Percentiles rank a stretch among this genome's conserved stretches.
These are phyloP conservation scores for Calephelis nemesis DNA, from an alignment of 1,140 invertebrate genomes.

Conservation along the genomic window DNA sequence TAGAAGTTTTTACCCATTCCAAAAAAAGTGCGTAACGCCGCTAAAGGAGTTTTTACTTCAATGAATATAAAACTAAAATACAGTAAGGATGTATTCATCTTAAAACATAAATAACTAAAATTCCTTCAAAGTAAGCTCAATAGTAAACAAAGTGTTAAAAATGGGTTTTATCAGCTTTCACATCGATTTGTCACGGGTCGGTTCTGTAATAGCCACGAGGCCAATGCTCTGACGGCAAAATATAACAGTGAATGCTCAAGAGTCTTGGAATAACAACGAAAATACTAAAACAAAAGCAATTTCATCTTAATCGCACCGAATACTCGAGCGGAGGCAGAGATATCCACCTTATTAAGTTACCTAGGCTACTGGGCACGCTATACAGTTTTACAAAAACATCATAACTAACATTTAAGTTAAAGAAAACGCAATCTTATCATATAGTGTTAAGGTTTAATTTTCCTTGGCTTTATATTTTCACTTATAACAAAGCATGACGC, in stretches of 20 bases:
- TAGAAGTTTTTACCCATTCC: too few relatives aligned
- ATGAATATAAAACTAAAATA: too few relatives aligned
- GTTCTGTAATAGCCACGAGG: conserved; percentile 19
- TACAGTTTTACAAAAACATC: conserved; percentile 33
- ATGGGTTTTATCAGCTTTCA: background rate
- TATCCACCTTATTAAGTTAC: conserved; percentile 76
- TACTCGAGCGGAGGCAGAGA: conserved; percentile 70
- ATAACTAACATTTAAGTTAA: conserved; percentile 27
- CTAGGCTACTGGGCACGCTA: conserved; percentile 75
- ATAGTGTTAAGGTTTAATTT: conserved; percentile 39
- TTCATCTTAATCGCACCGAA: conserved; percentile 75
- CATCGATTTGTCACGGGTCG: background rate
- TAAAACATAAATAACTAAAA: too few relatives aligned
- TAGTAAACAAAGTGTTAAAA: conserved; percentile 7
- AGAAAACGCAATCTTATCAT: conserved; percentile 35
- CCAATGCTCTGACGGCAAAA: conserved; percentile 24
- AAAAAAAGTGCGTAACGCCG: too few relatives aligned
- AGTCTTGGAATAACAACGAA: conserved; percentile 44
- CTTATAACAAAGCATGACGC: conserved; percentile 54
- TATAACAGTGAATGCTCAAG: conserved; percentile 30
- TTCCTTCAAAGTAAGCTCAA: too few relatives aligned
- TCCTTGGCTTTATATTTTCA: conserved; percentile 19
- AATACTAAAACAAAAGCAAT: conserved; percentile 70
- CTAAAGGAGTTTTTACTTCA: too few relatives aligned
- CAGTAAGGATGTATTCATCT: too few relatives aligned